Evolutionary conservation across 1,140 invertebrate genomes (phyloP), one percentile per base, ranked within the genome.

Genomic region (Rhynchophorus ferrugineus): DNA sequence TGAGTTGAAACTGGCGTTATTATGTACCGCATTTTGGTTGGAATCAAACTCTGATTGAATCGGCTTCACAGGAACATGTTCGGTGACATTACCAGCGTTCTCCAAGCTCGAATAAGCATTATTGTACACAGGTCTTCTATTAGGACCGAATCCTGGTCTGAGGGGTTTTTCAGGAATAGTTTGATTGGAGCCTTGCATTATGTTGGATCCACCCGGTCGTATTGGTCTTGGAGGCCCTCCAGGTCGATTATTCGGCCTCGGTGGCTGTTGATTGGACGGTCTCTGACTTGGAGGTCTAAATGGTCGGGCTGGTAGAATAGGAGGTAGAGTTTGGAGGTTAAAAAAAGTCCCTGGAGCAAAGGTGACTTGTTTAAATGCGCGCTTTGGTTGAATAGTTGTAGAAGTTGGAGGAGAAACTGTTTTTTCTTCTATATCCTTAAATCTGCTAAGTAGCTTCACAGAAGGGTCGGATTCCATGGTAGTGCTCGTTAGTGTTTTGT

Each of bases 81-180:
- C 33, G 29, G 11, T 5, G 11, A 33, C 29, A 5, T 33, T 33
- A 11, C 29, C 29, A 6, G 5, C 29, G 11, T 33, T 33, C 29
- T 6, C 5, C 11, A 36, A 36, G 3, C 35, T n/a, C n/a, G n/a
- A n/a, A n/a, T n/a, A n/a, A n/a, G n/a, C n/a, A n/a, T n/a, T n/a
- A n/a, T n/a, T n/a, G n/a, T n/a, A n/a, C n/a, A 29, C 19, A 13
- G 35, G 43, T 18, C 46, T 49, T 11, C 46, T 16, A 38, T 38
- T 21, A 8, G 54, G 43, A 9, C 34, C 3, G n/a, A 6, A 17
- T 29, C 9, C 14, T 37, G 39, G 49, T 42, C 49, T 47, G 11
- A 20, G 16, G 19, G 50, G 50, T 43, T 33, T 44, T 20, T 7
- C 53, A 37, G 0, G 13, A 14, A 20, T 29, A 41, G 7, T 24